phyloP scores from a whole-genome alignment of 2,797 vertebrate genomes.

The Arrhamphus sclerolepis region DNA sequence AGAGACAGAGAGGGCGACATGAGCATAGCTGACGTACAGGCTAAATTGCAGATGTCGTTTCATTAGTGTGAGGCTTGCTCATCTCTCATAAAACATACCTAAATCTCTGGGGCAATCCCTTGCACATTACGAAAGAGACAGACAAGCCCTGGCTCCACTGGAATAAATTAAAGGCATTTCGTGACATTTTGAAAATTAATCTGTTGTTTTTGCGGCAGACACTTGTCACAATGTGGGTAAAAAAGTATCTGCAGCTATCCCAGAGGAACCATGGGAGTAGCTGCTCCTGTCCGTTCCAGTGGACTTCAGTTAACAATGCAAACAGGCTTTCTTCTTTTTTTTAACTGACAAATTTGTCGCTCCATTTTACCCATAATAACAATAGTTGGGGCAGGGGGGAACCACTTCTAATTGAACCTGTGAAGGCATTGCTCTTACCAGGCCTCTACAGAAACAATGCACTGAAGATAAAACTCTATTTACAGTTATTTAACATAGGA shows the following conservation, averaged over 20 bases:
- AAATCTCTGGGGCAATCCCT: constrained; percentile 62
- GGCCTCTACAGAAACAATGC: constrained; percentile 30
- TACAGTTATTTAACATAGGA: constrained; percentile 54
- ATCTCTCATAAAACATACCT: constrained; percentile 67
- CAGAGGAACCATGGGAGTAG: constrained; percentile 37
- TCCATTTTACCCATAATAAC: constrained; percentile 21
- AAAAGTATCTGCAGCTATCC: constrained; percentile 46
- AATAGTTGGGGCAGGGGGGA: not conserved
- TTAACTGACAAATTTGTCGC: constrained; percentile 35
- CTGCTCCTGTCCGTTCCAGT: constrained; percentile 36
- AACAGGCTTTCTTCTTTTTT: constrained; percentile 52
- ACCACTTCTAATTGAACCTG: constrained; percentile 28
- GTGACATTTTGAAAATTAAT: constrained; percentile 72
- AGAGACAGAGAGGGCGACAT: constrained; percentile 37
- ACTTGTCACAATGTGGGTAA: constrained; percentile 50
- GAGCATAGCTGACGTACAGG: constrained; percentile 50
- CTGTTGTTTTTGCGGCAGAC: constrained; percentile 61
- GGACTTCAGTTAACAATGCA: constrained; percentile 49
- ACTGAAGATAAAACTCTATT: constrained; percentile 58
- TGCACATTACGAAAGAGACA: constrained; percentile 71
- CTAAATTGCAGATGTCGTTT: constrained; percentile 75
- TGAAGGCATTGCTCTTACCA: constrained; percentile 22
- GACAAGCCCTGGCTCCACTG: constrained; percentile 40
- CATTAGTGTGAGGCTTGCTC: constrained; percentile 64
- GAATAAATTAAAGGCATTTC: constrained; percentile 70